phyloP scores from a whole-genome alignment of 2,888 invertebrate genomes.

The Netelia virgata region DNA sequence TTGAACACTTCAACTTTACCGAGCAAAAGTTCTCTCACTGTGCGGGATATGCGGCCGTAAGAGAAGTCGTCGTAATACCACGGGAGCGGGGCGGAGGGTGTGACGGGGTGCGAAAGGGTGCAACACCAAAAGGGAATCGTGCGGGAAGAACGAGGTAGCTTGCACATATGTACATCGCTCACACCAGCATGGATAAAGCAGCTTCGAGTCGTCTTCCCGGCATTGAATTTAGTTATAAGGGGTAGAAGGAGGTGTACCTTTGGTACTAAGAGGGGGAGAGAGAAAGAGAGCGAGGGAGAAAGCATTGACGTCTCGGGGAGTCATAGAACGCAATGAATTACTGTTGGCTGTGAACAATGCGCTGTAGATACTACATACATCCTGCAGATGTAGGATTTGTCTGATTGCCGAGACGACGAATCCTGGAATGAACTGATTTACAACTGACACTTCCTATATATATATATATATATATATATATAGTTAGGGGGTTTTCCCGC shows the following conservation, averaged over 20 bases:
- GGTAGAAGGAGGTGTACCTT: slow-evolving; percentile 66
- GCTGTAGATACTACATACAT: neutral
- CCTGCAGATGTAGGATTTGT: slow-evolving; percentile 66
- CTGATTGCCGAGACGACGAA: slow-evolving; percentile 70
- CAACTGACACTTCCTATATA: slow-evolving; percentile 62
- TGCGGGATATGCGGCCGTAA: slow-evolving; percentile 49
- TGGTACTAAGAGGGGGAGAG: slow-evolving; percentile 44
- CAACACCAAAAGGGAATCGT: slow-evolving; percentile 1
- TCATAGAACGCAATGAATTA: slow-evolving; percentile 80
- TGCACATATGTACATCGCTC: slow-evolving; percentile 37
- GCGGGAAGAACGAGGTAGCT: slow-evolving; percentile 20
- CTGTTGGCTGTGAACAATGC: slow-evolving; percentile 79
- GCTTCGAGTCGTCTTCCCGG: slow-evolving; percentile 47
- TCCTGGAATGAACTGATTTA: slow-evolving; percentile 76
- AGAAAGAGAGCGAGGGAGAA: slow-evolving; percentile 33
- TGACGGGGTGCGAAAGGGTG: neutral
- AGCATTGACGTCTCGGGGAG: slow-evolving; percentile 76
- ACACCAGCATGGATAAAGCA: slow-evolving; percentile 59
- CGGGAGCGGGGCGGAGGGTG: neutral
- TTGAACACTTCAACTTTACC: slow-evolving; percentile 73
- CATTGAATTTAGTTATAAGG: slow-evolving; percentile 57
- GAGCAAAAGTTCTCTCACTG: slow-evolving; percentile 70
- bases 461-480: neutral
- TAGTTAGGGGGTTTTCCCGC: neutral
- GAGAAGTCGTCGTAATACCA: slow-evolving; percentile 34